Evolutionary conservation across 2,797 vertebrate genomes (phyloP).

Genomic region (Argya squamiceps): DNA sequence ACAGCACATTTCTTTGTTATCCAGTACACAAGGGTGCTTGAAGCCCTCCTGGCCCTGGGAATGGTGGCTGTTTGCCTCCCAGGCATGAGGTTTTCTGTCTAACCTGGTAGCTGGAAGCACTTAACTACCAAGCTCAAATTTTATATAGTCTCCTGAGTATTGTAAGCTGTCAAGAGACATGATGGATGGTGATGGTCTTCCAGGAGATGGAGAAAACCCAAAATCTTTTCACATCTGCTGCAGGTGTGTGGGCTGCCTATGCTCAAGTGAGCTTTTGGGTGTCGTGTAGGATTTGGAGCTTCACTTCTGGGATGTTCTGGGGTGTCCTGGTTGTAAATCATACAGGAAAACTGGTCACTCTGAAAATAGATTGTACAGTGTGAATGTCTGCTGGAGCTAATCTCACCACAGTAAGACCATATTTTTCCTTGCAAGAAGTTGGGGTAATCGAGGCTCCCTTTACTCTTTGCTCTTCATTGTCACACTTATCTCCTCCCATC

Average conservation of each 20-base stretch:
- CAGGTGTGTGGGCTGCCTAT: accelerated
- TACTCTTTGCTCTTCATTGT: background rate
- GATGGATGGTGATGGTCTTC: background rate
- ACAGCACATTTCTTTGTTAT: background rate
- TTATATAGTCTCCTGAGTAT: background rate
- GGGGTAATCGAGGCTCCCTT: background rate
- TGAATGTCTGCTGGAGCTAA: background rate
- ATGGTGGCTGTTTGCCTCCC: background rate
- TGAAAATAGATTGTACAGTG: background rate
- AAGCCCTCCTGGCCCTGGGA: background rate
- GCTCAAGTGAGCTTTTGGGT: background rate
- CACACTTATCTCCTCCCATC: background rate
- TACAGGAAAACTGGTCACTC: background rate
- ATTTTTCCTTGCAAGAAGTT: background rate
- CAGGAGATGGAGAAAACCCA: background rate
- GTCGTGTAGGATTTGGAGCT: background rate
- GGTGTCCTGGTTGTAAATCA: background rate
- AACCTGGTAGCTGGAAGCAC: background rate
- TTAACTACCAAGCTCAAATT: background rate
- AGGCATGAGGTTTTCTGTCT: background rate
- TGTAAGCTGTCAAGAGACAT: background rate
- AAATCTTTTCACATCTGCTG: background rate
- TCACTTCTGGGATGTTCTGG: background rate
- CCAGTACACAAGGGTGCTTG: background rate
- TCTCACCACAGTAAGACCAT: background rate